Conservation (phyloP, 2,113 vertebrate species). For the Ellobius talpinus region DNA sequence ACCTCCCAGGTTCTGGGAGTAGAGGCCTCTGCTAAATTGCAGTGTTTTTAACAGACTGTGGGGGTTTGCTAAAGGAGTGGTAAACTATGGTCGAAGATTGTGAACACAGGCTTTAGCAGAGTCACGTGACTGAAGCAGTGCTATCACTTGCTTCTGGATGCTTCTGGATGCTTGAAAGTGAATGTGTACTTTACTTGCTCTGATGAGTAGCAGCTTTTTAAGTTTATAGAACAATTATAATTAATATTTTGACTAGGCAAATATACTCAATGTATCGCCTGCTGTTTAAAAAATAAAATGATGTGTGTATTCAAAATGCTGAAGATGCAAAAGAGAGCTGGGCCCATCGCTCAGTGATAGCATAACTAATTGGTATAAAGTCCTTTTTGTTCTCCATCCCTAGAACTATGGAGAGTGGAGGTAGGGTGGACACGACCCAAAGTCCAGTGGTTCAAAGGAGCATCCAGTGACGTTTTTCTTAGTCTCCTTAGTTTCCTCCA, state of each 20-base stretch:
- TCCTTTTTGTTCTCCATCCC: neutral
- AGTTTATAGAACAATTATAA: slow-evolving; percentile 8
- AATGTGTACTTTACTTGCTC: neutral
- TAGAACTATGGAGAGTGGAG: neutral
- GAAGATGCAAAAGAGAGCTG: neutral
- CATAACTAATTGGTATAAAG: neutral
- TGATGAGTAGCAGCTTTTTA: neutral
- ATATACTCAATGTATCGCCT: too few species aligned
- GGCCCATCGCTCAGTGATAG: neutral
- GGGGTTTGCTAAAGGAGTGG: neutral
- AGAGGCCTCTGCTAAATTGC: neutral
- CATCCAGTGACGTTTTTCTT: neutral
- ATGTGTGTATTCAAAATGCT: slow-evolving; percentile 51
- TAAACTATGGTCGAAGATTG: too few species aligned
- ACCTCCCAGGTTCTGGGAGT: neutral
- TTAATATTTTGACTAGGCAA: slow-evolving; percentile 2
- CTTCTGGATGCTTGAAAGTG: neutral
- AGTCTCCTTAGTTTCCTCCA: neutral
- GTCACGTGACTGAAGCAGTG: neutral
- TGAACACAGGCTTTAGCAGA: too few species aligned
- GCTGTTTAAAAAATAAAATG: too few species aligned
- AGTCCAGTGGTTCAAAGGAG: neutral
- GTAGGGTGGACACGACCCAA: neutral
- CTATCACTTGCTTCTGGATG: neutral
- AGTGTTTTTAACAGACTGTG: neutral